phyloP scores from a whole-genome alignment of 2,113 vertebrate genomes.

The Mionectes macconnelli region DNA sequence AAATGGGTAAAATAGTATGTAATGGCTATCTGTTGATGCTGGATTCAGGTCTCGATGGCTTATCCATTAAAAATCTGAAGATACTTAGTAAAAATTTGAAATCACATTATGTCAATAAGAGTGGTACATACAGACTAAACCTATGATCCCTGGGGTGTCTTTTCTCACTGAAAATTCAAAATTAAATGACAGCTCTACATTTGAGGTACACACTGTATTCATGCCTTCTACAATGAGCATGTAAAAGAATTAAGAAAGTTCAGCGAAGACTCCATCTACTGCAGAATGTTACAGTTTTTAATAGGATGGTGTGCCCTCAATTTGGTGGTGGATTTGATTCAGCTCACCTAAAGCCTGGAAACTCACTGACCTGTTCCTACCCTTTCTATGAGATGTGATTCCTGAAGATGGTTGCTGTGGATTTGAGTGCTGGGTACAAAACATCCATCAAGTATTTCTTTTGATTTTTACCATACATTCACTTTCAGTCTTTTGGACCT shows the following conservation, averaged over 20 bases:
- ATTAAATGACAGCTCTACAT: conserved; percentile 12
- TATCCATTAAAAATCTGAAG: background rate
- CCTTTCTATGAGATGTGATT: background rate
- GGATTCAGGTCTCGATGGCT: background rate
- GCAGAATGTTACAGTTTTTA: background rate
- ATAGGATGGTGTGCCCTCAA: background rate
- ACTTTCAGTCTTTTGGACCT: background rate
- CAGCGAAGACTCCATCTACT: background rate
- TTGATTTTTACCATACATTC: background rate
- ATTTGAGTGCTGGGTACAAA: background rate
- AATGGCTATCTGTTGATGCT: background rate
- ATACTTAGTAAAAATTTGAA: background rate
- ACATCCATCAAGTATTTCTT: background rate
- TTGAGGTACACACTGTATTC: background rate
- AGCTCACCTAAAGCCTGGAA: background rate
- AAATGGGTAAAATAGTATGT: background rate
- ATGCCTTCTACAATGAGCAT: background rate
- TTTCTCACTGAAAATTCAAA: background rate
- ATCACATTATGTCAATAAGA: background rate
- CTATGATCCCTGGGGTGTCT: background rate
- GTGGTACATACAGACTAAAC: background rate
- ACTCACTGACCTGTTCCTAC: background rate
- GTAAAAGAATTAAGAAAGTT: background rate
- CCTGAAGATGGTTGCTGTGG: background rate
- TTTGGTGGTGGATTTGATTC: background rate